These are phyloP conservation scores for Meleagris gallopavo DNA, from an alignment of 2,113 vertebrate genomes.

Conservation along the genomic window DNA sequence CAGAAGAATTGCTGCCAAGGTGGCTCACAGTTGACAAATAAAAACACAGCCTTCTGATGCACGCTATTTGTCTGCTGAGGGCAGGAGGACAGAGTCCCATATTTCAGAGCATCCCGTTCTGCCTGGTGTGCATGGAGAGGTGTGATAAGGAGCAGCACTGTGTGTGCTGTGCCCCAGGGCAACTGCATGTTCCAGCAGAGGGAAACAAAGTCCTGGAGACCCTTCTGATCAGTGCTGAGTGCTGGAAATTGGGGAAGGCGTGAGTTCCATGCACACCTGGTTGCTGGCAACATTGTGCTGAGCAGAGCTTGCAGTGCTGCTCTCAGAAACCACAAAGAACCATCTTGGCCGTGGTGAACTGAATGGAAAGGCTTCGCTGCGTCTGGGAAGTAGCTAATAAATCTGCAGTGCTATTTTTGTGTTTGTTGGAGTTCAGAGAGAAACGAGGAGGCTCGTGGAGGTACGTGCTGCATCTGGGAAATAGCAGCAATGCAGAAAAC, in stretches of 20 bases:
- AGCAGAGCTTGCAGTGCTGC: not conserved
- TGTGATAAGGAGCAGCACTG: not conserved
- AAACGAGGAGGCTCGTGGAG: not conserved
- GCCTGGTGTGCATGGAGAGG: not conserved
- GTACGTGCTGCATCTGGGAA: not conserved
- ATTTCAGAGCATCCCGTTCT: not conserved
- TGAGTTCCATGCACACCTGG: not conserved
- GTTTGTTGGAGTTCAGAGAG: not conserved
- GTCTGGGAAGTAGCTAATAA: not conserved
- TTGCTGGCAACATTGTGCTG: too few species aligned
- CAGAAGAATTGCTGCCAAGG: not conserved
- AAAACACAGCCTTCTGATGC: not conserved
- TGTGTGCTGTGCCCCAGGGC: not conserved
- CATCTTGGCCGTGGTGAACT: not conserved
- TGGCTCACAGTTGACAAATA: not conserved
- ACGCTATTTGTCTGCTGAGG: not conserved
- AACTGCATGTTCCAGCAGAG: not conserved
- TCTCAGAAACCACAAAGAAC: not conserved
- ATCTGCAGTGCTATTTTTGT: not conserved
- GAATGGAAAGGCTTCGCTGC: not conserved
- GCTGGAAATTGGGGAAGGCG: fast-evolving
- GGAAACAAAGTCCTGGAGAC: not conserved
- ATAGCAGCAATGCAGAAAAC: not conserved
- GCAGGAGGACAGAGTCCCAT: fast-evolving
- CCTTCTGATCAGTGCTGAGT: not conserved